phyloP scores from a whole-genome alignment of 2,113 vertebrate species.

The Geothlypis trichas region DNA sequence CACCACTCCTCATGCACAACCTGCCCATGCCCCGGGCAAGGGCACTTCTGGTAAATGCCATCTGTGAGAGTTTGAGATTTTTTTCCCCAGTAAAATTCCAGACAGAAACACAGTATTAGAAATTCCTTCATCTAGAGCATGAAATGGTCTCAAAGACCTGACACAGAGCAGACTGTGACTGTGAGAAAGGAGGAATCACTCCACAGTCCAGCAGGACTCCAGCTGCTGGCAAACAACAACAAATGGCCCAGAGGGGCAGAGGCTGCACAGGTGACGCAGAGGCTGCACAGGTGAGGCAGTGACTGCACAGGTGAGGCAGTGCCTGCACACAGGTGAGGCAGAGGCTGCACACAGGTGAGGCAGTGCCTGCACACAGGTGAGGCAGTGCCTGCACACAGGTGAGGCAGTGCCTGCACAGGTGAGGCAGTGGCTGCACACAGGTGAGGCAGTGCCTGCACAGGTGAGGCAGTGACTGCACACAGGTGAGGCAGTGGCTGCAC shows the following conservation, averaged over 20 bases:
- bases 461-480: not conserved
- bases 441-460: not conserved
- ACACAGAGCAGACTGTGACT: not conserved
- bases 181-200: not conserved
- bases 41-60: not conserved
- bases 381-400: too few species aligned
- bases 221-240: not conserved
- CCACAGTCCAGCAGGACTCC: not conserved
- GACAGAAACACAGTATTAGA: not conserved
- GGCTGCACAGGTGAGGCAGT: not conserved
- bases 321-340: too few species aligned
- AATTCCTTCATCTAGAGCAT: not conserved
- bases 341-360: too few species aligned
- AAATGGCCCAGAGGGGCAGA: not conserved
- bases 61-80: not conserved
- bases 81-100: not conserved
- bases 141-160: not conserved
- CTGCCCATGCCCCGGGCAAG: fast-evolving
- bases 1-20: not conserved
- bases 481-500: too few species aligned
- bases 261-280: not conserved
- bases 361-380: too few species aligned
- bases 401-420: not conserved
- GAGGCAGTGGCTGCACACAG: too few species aligned
- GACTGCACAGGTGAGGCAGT: not conserved